Base-by-base conservation (phyloP, 2,888 invertebrate genomes). In the Idaea biselata region DNA sequence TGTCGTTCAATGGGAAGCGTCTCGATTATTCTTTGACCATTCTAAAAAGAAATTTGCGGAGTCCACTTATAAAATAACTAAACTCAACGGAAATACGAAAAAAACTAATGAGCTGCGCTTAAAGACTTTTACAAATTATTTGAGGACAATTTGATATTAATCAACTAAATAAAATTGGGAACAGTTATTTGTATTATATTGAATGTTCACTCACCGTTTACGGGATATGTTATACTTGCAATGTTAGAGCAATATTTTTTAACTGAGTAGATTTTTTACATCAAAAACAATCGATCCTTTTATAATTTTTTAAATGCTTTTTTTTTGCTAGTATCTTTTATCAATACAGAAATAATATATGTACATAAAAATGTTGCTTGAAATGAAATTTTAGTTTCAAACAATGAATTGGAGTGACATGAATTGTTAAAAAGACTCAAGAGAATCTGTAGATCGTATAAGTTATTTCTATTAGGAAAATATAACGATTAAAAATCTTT, bases 181-280 rank as follows among this genome's bases (percentile, higher is more conserved):
- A 44, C 25, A 25, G 25, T 25, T 11, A 14, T 44, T 44, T 44
- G 44, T 44, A 44, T 44, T 8, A 75, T 75, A 72, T 72, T 75
- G 68, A 75, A 75, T 74, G 77, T 77, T 80, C 78, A 82, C 78
- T 81, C 76, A 73, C 71, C 64, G 68, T 72, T 66, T 68, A 69
- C 60, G 64, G 69, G 69, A 72, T 66, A 69, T 71, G 68, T 74
- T 75, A 61, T 64, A n/a, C n/a, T 63, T 64, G 63, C 66, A 73
- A 72, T 65, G 25, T 25, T 54, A 55, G 71, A 78, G 71, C 68
- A 74, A 74, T 76, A 75, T 77, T 75, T 73, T 73, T 65, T 78
- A 64, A 70, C 44, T 3, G 1, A 44, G 44, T 44, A 44, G 44
- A 44, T 11, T 44, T 44, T 44, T 44, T 44, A 44, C 44, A 44